Base-by-base conservation (phyloP, 1,140 invertebrate species). In the Lepidostoma basale region DNA sequence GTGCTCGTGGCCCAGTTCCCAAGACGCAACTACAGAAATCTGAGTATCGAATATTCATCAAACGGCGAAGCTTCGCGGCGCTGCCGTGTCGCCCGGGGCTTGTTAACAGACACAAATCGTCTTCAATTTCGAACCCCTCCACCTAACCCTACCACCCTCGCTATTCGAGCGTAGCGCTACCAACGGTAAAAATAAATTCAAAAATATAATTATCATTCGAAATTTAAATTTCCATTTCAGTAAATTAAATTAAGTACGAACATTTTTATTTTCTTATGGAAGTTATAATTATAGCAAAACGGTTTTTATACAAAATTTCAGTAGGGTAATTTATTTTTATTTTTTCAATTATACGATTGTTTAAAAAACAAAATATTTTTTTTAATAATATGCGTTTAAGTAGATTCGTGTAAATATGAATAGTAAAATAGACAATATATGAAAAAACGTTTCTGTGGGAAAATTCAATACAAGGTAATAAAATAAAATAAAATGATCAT, bases 1-100 rank as follows among this genome's bases (percentile, higher is more conserved):
- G n/a, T n/a, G n/a, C n/a, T n/a, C n/a, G n/a, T n/a, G n/a, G n/a
- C n/a, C n/a, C n/a, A n/a, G n/a, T 36, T 62, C 69, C 64, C 69
- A n/a, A 16, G 59, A 40, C 33, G 56, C 62, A 39, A 58, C 45
- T 56, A 47, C 56, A 58, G 49, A 70, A 67, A 49, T 56, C 63
- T 62, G 58, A 67, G 23, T 47, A 67, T 70, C 20, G 69, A 66
- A 70, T 70, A 70, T 70, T 67, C 69, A 70, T 70, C 42, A 56
- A 69, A 64, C 67, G 45, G 40, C 26, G 63, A 47, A 63, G 49
- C 67, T 49, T 64, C 69, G 36, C 69, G 25, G 12, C 20, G 23
- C 25, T 14, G 39, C 56, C 65, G 45, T 14, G 39, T 42, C 65
- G 45, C 66, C 20, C 39, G 67, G 52, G 49, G 62, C 23, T 54